Percentiles rank a stretch among this genome's conserved stretches.
phyloP scores from a whole-genome alignment of 2,888 invertebrate species.

The Nemoura dubitans region DNA sequence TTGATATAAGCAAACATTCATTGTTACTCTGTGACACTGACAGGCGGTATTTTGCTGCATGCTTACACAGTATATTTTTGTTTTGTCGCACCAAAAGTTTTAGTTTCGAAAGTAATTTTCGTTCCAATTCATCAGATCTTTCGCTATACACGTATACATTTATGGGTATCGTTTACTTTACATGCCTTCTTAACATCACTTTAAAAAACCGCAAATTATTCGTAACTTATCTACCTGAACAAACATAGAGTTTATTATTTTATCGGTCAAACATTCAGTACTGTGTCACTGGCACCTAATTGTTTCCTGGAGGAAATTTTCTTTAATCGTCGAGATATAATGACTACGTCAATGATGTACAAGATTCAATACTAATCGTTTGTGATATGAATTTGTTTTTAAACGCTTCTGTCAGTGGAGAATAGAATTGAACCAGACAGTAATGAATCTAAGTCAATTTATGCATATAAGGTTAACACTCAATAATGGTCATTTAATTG shows the following conservation, averaged over 20 bases:
- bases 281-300: too few relatives aligned
- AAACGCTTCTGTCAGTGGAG: neutral
- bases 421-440: neutral
- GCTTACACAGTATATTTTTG: neutral
- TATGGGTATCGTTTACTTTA: neutral
- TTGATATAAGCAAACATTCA: neutral
- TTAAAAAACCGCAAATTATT: neutral
- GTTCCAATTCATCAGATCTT: neutral
- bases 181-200: neutral
- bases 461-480: constrained; percentile 7
- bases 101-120: neutral
- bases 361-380: neutral
- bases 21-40: neutral
- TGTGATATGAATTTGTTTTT: neutral
- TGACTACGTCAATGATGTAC: neutral
- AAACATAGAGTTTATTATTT: too few relatives aligned
- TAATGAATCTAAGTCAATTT: neutral
- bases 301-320: too few relatives aligned
- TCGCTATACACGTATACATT: neutral
- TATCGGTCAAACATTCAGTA: too few relatives aligned
- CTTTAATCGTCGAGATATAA: neutral
- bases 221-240: too few relatives aligned
- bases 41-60: neutral
- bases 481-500: neutral
- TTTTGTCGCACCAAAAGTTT: neutral